Conservation (phyloP, 2,113 vertebrate genomes). For the Colius striatus region DNA sequence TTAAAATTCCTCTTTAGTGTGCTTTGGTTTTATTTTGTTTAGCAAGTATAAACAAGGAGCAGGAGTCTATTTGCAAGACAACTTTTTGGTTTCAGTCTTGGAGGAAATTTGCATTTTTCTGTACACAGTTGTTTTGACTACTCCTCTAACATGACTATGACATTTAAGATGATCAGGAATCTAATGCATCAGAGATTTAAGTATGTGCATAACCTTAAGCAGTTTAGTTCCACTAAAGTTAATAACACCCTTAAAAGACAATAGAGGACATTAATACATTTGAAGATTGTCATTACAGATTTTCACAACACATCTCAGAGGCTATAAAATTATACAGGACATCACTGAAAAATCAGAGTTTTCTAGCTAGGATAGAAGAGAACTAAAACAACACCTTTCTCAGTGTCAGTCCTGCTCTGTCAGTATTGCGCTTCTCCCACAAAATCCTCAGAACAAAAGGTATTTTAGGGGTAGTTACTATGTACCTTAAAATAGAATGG, state of each 20-base stretch:
- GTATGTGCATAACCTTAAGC: background rate
- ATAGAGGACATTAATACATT: background rate
- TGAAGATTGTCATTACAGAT: background rate
- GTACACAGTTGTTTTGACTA: background rate
- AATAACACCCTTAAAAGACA: background rate
- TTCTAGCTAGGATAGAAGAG: background rate
- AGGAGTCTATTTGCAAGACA: background rate
- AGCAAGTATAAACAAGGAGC: background rate
- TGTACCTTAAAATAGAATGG: background rate
- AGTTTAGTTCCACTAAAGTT: background rate
- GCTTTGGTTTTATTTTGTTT: background rate
- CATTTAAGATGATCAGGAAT: background rate
- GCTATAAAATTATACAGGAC: background rate
- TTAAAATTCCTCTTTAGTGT: background rate
- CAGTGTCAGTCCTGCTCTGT: background rate
- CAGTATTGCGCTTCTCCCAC: accelerated
- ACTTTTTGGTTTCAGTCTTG: background rate
- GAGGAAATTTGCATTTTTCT: background rate
- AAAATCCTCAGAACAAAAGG: background rate
- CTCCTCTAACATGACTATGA: background rate
- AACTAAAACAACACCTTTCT: background rate
- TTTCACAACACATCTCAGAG: accelerated
- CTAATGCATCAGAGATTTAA: background rate
- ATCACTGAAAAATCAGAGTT: background rate
- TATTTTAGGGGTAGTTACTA: background rate